phyloP scores from a whole-genome alignment of 2,113 vertebrate species.

The Oreochromis niloticus region DNA sequence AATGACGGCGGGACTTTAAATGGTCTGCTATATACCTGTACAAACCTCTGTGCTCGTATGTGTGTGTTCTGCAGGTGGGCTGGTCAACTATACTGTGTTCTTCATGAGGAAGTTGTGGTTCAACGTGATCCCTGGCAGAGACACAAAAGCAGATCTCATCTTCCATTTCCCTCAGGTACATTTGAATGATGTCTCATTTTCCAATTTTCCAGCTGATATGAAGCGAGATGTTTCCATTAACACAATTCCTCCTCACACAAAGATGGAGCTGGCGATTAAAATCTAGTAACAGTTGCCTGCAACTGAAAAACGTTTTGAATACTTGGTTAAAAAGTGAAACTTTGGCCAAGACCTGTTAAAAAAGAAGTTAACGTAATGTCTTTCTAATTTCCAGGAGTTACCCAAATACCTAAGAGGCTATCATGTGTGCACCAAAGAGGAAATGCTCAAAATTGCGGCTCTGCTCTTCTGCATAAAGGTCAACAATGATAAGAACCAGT shows the following conservation, averaged over 20 bases:
- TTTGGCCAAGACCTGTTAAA: not conserved
- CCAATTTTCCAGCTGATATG: not conserved
- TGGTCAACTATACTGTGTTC: conserved; percentile 78
- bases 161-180: conserved; percentile 95
- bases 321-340: not conserved
- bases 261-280: not conserved
- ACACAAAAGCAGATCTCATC: conserved; percentile 83
- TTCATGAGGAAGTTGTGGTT: conserved; percentile 98
- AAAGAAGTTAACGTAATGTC: not conserved
- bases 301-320: not conserved
- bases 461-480: conserved; percentile 83
- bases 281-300: not conserved
- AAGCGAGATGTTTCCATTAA: not conserved
- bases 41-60: not conserved
- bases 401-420: conserved; percentile 94
- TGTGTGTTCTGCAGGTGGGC: conserved; percentile 51
- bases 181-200: conserved; percentile 10
- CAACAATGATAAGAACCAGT: conserved; percentile 73
- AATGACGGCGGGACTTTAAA: not conserved
- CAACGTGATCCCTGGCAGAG: conserved; percentile 83
- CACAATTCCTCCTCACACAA: not conserved
- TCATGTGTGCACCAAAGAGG: conserved; percentile 83
- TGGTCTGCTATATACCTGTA: not conserved
- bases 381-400: conserved; percentile 76
- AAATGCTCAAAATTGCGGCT: conserved; percentile 80